A percentile compares a stretch with the other conserved stretches of the same genome.
phyloP scores from a whole-genome alignment of 2,113 vertebrate genomes.

The Xerus inauris region DNA sequence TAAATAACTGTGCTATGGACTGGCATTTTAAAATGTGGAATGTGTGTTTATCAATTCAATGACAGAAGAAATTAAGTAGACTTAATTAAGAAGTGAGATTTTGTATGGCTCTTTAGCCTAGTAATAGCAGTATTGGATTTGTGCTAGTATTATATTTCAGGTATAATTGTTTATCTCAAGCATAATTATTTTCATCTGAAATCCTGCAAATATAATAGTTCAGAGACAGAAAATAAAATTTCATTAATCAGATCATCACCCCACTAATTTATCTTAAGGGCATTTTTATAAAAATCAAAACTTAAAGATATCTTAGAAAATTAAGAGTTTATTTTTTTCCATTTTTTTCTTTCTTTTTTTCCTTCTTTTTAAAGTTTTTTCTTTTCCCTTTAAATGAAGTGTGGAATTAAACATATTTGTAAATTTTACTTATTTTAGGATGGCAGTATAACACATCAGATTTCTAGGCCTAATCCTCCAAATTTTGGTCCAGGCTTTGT shows the following conservation, averaged over 20 bases:
- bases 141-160: neutral
- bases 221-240: neutral
- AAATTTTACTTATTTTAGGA: constrained; percentile 90
- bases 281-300: constrained; percentile 38
- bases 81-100: neutral
- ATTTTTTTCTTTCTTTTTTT: neutral
- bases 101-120: neutral
- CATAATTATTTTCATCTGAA: neutral
- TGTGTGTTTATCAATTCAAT: neutral
- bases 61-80: neutral
- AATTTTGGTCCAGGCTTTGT: constrained; percentile 94
- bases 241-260: constrained; percentile 26
- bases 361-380: constrained; percentile 45
- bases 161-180: neutral
- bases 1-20: neutral
- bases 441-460: constrained; percentile 91
- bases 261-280: constrained; percentile 34
- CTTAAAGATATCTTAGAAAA: constrained; percentile 46
- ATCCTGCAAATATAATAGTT: neutral
- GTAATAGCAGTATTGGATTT: neutral
- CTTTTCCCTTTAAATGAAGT: constrained; percentile 53
- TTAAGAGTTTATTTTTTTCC: constrained; percentile 39
- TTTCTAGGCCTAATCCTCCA: constrained; percentile 94
- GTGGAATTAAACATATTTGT: constrained; percentile 79
- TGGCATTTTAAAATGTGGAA: neutral